These are phyloP conservation scores for Dinocampus coccinellae DNA, from an alignment of 2,888 invertebrate genomes.

Conservation along the genomic window DNA sequence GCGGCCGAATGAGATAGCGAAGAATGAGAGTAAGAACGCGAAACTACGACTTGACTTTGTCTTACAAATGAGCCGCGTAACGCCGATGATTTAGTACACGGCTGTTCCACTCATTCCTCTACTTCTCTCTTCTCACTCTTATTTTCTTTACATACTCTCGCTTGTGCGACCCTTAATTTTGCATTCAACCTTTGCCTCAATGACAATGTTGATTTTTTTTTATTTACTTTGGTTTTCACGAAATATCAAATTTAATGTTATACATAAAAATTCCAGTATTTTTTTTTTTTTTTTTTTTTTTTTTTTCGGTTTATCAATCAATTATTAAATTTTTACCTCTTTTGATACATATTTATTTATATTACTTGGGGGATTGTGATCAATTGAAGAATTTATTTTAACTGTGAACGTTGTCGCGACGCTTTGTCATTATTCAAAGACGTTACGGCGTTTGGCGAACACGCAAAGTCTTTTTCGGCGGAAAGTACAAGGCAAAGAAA, in stretches of 20 bases:
- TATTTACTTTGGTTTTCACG: conserved; percentile 42
- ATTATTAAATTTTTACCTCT: too few species aligned
- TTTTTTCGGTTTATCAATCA: neutral
- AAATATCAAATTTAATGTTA: too few species aligned
- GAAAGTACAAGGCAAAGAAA: neutral
- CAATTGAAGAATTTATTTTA: neutral
- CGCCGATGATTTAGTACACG: conserved; percentile 65
- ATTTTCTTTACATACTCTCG: neutral
- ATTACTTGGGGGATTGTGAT: too few species aligned
- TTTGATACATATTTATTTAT: too few species aligned
- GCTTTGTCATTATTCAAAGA: conserved; percentile 20
- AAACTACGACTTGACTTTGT: conserved; percentile 55
- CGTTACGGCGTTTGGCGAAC: conserved; percentile 11
- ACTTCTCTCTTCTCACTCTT: conserved; percentile 34
- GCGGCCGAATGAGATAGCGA: conserved; percentile 29
- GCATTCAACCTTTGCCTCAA: conserved; percentile 58
- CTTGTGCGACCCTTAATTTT: conserved; percentile 20
- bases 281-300: too few species aligned
- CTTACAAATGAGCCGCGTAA: conserved; percentile 68
- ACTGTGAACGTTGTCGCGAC: neutral
- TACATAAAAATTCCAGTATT: too few species aligned
- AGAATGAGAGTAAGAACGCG: conserved; percentile 39
- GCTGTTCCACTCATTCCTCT: too few species aligned
- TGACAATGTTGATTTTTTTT: conserved; percentile 54
- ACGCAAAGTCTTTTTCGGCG: conserved; percentile 9